Evolutionary conservation across 2,113 vertebrate genomes (phyloP).

Genomic region (Menidia beryllina): DNA sequence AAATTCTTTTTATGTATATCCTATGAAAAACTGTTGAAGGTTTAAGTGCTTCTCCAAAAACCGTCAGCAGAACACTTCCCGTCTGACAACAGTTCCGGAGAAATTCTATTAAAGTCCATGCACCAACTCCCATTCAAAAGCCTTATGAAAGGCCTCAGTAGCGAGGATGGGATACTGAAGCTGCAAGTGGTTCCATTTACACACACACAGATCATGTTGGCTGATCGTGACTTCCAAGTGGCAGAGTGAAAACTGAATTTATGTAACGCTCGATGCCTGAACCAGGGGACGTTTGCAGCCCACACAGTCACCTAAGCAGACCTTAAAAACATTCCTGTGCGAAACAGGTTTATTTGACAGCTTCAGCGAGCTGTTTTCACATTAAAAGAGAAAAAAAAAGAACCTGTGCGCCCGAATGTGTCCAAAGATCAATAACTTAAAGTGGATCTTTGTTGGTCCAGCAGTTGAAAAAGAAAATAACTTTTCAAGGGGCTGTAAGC

Average conservation of each 20-base stretch:
- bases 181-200: conserved; percentile 20
- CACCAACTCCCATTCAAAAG: conserved; percentile 31
- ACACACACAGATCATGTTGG: conserved; percentile 22
- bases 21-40: background rate
- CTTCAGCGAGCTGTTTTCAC: conserved; percentile 31
- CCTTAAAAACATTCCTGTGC: conserved; percentile 48
- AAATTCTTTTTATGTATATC: background rate
- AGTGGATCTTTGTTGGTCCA: conserved; percentile 24
- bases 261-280: conserved; percentile 62
- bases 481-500: conserved; percentile 6
- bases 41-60: conserved; percentile 30
- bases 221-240: conserved; percentile 43
- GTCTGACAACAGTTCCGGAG: conserved; percentile 5
- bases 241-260: conserved; percentile 47
- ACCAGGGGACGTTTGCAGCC: conserved; percentile 48
- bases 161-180: conserved; percentile 13
- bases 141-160: conserved; percentile 27
- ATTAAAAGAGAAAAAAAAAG: too few species aligned
- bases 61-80: conserved; percentile 25
- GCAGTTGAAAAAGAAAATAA: conserved; percentile 14
- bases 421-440: conserved; percentile 51
- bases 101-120: conserved; percentile 18
- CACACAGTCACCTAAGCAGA: conserved; percentile 55
- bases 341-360: conserved; percentile 62
- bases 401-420: conserved; percentile 40